Evolutionary conservation across 2,888 invertebrate species (phyloP), one percentile per base, ranked within the genome.

Genomic region (Epinotia demarniana): DNA sequence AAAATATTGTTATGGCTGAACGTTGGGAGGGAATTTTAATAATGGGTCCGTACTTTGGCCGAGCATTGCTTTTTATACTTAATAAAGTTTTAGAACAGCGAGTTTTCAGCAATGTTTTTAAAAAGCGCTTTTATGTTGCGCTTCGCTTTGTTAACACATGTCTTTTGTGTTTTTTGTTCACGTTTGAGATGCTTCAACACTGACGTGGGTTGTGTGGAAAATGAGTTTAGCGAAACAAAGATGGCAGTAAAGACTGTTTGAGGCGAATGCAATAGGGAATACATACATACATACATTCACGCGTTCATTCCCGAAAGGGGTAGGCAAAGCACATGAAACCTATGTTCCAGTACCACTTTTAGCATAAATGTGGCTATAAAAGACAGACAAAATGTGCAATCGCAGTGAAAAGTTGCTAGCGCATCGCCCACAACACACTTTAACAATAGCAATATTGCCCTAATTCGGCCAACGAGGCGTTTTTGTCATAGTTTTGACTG

Each of bases 221-320:
- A 90, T 90, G 90, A 90, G 39, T 89, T 89, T 91, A 91, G 90
- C 91, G 90, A 91, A 91, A 89, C 78, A 13, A 53, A 53, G n/a
- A n/a, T 6, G 13, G 6, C n/a, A 53, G n/a, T 49, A 49, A 39
- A 39, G 9, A 49, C 49, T 49, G 16, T 4, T 49, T 49, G 6
- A 16, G 4, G 16, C 16, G 5, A 16, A 16, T 49, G 16, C 4
- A 46, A 13, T 3, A 16, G 43, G 46, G 46, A 33, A 33, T 33
- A 33, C 33, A 33, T 27, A 27, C 27, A 27, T 27, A 27, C 27
- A 27, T 33, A 33, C 33, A 33, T 5, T 33, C 33, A 33, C 6
- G 33, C 33, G 5, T 6, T 33, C 6, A 33, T 33, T 8, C 6
- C 33, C 8, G 8, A 8, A 33, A 33, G 33, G 33, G 33, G 33